These are phyloP conservation scores for Apistogramma diplotaenia DNA, from an alignment of 2,113 vertebrate genomes.

Conservation along the genomic window DNA sequence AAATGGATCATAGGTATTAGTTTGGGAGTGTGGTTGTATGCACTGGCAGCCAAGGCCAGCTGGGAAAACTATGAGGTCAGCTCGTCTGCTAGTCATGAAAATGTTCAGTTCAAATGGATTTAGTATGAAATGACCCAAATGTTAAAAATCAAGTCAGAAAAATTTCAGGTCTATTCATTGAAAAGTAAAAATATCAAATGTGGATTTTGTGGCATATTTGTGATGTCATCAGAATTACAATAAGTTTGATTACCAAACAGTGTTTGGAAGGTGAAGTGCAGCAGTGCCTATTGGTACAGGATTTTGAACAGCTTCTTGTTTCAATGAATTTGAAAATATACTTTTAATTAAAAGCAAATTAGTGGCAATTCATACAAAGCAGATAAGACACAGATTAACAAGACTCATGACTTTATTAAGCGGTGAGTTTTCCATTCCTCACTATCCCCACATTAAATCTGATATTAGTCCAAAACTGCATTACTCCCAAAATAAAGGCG, in stretches of 20 bases:
- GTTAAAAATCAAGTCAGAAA: neutral
- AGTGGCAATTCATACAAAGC: neutral
- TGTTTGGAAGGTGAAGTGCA: neutral
- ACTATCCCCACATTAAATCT: constrained; percentile 45
- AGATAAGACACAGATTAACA: neutral
- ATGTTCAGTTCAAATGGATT: neutral
- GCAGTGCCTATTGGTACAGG: neutral
- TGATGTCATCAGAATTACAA: neutral
- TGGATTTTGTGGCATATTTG: neutral
- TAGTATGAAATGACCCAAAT: neutral
- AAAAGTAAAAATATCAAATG: too few species aligned
- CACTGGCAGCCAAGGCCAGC: neutral
- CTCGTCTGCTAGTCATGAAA: too few species aligned
- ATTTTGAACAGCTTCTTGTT: neutral
- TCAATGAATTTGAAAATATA: neutral
- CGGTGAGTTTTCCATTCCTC: constrained; percentile 61
- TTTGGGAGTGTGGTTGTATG: too few species aligned
- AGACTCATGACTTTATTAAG: constrained; percentile 71
- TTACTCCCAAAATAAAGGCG: constrained; percentile 56
- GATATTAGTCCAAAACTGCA: constrained; percentile 57
- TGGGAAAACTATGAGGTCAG: neutral
- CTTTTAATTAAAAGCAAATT: neutral
- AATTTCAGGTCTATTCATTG: neutral
- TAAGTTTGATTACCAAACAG: neutral
- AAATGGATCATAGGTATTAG: too few species aligned